These are phyloP conservation scores for Protaetia brevitarsis DNA, from an alignment of 1,140 invertebrate genomes.

Conservation along the genomic window DNA sequence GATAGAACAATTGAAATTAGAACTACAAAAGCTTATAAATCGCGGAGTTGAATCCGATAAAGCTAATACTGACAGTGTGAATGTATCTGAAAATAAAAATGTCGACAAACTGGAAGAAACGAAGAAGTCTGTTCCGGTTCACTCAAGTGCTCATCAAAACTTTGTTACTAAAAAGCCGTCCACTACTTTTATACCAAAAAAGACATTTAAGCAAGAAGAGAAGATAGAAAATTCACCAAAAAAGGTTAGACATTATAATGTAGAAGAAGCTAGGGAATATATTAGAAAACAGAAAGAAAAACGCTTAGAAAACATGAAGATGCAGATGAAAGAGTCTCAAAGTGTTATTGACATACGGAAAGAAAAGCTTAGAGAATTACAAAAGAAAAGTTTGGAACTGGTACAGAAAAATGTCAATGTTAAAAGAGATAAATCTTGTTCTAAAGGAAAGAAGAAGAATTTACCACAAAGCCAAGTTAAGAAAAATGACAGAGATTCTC, in stretches of 20 bases:
- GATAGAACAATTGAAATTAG: slow-evolving; percentile 32
- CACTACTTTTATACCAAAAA: slow-evolving; percentile 3
- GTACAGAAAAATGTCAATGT: slow-evolving; percentile 38
- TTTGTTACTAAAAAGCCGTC: background rate
- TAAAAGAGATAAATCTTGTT: slow-evolving; percentile 38
- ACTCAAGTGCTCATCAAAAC: slow-evolving; percentile 4
- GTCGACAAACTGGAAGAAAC: background rate
- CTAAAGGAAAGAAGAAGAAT: slow-evolving; percentile 11
- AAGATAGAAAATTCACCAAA: slow-evolving; percentile 22
- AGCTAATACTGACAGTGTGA: slow-evolving; percentile 22
- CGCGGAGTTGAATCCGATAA: slow-evolving; percentile 20
- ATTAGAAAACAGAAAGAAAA: slow-evolving; percentile 44
- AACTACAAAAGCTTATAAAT: slow-evolving; percentile 31
- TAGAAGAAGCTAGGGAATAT: slow-evolving; percentile 39
- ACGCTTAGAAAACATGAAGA: slow-evolving; percentile 34
- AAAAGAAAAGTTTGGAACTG: slow-evolving; percentile 40
- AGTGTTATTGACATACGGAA: slow-evolving; percentile 36
- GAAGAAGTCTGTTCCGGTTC: background rate
- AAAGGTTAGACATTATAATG: slow-evolving; percentile 39
- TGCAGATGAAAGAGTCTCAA: slow-evolving; percentile 30
- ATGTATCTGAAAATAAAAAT: slow-evolving; percentile 24
- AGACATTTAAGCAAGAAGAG: background rate
- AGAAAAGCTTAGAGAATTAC: slow-evolving; percentile 43
- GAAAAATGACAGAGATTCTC: background rate
- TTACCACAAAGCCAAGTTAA: background rate